Evolutionary conservation across 2,797 vertebrate genomes (phyloP).

Genomic region (Champsocephalus esox): DNA sequence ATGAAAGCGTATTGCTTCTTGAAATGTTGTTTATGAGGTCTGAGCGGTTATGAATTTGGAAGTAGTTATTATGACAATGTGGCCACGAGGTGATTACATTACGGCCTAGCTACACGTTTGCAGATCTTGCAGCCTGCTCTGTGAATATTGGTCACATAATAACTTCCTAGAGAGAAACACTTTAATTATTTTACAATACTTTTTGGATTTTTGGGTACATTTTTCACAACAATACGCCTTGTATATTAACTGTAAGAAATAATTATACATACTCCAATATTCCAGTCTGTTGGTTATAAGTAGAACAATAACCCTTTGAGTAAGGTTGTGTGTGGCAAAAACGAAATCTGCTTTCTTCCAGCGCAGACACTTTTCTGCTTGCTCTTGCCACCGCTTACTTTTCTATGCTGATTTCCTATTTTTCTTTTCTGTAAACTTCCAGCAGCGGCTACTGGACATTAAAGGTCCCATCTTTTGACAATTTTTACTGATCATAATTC

Average conservation of each 20-base stretch:
- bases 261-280: conserved; percentile 54
- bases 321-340: background rate
- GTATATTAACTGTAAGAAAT: conserved; percentile 22
- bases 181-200: conserved; percentile 1
- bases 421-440: too few species aligned
- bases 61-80: conserved; percentile 36
- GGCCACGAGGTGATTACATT: conserved; percentile 28
- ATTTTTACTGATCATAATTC: too few species aligned
- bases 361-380: too few species aligned
- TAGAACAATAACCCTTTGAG: conserved; percentile 19
- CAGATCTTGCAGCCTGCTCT: background rate
- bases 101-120: background rate
- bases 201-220: conserved; percentile 7
- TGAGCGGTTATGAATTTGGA: conserved; percentile 46
- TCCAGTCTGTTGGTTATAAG: conserved; percentile 28
- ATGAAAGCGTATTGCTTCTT: conserved; percentile 14
- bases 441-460: too few species aligned
- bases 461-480: too few species aligned
- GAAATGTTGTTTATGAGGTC: conserved; percentile 33
- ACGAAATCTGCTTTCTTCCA: too few species aligned
- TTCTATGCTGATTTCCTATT: too few species aligned
- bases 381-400: too few species aligned
- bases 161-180: conserved; percentile 4
- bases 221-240: background rate
- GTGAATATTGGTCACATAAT: background rate